Percentiles rank a stretch among this genome's conserved stretches.
phyloP scores from a whole-genome alignment of 2,888 invertebrate genomes.

The Euzetes globulus region DNA sequence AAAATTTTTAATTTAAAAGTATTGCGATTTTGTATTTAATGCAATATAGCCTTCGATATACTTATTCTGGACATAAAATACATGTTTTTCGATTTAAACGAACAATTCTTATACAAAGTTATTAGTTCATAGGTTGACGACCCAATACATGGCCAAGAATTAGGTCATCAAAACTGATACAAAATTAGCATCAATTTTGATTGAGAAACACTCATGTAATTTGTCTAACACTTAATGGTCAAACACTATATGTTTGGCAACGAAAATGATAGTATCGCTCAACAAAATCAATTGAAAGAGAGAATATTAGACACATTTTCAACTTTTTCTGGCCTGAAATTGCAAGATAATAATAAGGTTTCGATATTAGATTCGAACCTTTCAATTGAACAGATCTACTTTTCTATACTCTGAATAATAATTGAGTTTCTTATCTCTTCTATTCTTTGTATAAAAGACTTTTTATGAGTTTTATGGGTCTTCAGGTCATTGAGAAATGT shows the following conservation, averaged over 20 bases:
- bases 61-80: neutral
- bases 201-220: neutral
- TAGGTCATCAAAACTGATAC: conserved; percentile 29
- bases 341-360: no score
- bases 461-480: conserved; percentile 6
- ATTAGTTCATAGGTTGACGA: conserved; percentile 28
- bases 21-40: no score
- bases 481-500: conserved; percentile 14
- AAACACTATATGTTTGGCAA: no score
- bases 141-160: conserved; percentile 19
- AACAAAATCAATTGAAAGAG: no score
- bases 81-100: neutral
- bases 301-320: no score
- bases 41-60: no score
- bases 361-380: no score
- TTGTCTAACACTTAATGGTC: no score
- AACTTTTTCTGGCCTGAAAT: no score
- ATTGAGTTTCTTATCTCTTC: neutral
- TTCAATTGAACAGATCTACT: no score
- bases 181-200: conserved; percentile 27
- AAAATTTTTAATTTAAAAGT: no score
- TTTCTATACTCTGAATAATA: neutral
- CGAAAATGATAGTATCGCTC: no score
- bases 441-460: neutral
- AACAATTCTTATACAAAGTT: neutral